A percentile compares a stretch with the other conserved stretches of the same genome.
Conservation (phyloP, 1,140 invertebrate genomes). For the Stratiolaelaps scimitus region DNA sequence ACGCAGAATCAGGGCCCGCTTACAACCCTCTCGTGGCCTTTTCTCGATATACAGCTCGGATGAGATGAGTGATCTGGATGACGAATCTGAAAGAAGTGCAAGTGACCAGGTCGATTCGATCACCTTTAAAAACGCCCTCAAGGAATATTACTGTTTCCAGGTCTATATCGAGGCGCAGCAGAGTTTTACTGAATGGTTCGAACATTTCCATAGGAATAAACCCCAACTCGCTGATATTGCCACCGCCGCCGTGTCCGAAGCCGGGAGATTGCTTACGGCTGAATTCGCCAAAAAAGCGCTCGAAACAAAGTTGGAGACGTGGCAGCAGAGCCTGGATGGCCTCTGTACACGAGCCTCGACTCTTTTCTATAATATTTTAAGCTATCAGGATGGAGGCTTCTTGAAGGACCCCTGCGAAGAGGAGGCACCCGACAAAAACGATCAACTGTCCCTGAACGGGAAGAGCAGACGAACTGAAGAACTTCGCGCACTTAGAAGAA, state of each 20-base stretch:
- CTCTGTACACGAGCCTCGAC: background rate
- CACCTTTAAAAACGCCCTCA: background rate
- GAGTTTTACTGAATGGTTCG: slow-evolving; percentile 10
- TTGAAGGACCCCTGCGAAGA: background rate
- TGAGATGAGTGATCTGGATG: too few relatives aligned
- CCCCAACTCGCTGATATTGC: background rate
- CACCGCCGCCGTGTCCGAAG: background rate
- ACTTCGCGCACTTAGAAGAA: background rate
- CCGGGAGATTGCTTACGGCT: background rate
- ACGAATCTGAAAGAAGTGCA: too few relatives aligned
- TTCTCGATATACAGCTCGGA: too few relatives aligned
- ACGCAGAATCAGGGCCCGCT: too few relatives aligned
- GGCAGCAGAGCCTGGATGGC: background rate
- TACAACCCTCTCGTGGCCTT: too few relatives aligned
- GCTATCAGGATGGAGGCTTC: slow-evolving; percentile 4
- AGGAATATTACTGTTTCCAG: slow-evolving; percentile 14
- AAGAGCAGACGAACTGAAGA: background rate
- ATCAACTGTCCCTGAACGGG: background rate
- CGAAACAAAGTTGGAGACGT: slow-evolving; percentile 13
- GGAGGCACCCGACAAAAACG: background rate
- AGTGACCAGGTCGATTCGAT: background rate
- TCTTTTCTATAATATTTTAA: background rate
- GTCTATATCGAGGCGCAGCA: slow-evolving; percentile 11
- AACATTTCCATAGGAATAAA: slow-evolving; percentile 10
- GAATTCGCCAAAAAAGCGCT: slow-evolving; percentile 18